Base-by-base conservation (phyloP, 1,140 invertebrate species). In the Amyelois transitella region DNA sequence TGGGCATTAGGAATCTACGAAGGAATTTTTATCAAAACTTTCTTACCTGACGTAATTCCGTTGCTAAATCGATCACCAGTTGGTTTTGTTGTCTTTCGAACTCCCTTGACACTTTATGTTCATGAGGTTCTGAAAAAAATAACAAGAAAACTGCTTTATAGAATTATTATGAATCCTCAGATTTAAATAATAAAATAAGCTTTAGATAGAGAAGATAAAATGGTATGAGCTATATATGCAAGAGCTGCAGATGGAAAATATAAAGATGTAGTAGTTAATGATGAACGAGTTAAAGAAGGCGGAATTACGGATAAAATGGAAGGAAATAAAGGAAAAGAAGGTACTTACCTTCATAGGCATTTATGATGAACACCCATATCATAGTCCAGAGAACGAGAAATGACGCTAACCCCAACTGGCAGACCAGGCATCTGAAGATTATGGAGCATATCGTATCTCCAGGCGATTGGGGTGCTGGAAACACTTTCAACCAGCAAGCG, bases 31-130 rank as follows among this genome's bases (percentile, higher is more conserved):
- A 54, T 14, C 19, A 7, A 43, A 17, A 49, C 10, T 7, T 18
- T 43, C 68, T 69, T 66, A 84, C 83, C 72, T 83, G 81, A 63
- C 83, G 68, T 6, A 86, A 59, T 67, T 86, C 81, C 10, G 83
- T 86, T 5, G 83, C 83, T 0, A 86, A 57, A 45, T 84, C 80
- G 8, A 86, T 79, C 1, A 86, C 81, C 5, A 86, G 58, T 60
- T 79, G 80, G 48, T 80, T 76, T 50, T 86, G 81, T 44, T 77
- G 64, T n/a, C 69, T 76, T 38, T 77, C 69, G 22, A 78, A 86
- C 20, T 75, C 64, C 20, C 55, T 18, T 0, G 70, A 66, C 5
- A 77, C 66, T 64, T 75, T 62, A 12, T 51, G 53, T 64, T 86
- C 82, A 50, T 78, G 59, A 0, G 79, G 81, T 5, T 73, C 82